Evolutionary conservation across 2,113 vertebrate genomes (phyloP), one percentile per base, ranked within the genome.

Genomic region (Henicopernis longicauda): DNA sequence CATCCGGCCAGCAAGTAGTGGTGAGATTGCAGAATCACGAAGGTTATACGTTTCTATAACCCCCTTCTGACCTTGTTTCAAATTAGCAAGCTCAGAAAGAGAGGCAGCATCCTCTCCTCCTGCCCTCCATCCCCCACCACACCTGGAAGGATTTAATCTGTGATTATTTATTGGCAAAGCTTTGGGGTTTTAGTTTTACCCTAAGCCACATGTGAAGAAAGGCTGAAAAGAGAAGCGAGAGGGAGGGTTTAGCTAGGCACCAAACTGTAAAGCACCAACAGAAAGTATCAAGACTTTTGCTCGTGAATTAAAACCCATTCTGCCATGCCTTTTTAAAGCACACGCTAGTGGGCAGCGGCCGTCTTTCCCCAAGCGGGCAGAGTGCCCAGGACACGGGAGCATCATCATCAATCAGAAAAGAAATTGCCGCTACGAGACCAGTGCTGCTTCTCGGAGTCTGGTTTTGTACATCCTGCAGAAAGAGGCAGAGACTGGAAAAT

Each of bases 341-440:
- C 8, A 6, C 2, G 5, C 1, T 3, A 3, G 42, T 1, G 49
- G 65, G n/a, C 40, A 71, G 57, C 29, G 32, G 44, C 25, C 26
- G 67, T n/a, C 61, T 8, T 14, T 23, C 44, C 59, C 52, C 25
- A 6, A 4, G 40, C 18, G 13, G 45, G 61, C 55, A 11, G 45
- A 32, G 47, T 2, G 32, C 50, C 44, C 10, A 3, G 32, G 34
- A 42, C 34, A n/a, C 25, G 1, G 58, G 17, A 40, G 65, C 58
- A n/a, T 3, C 63, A 10, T 9, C 29, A 8, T n/a, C 31, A 54
- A 66, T 66, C 80, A 32, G 40, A 32, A 47, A 9, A 47, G 21
- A 31, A 54, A 40, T 20, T 9, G 10, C 16, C 26, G 16, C 29
- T 23, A 3, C 1, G 7, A 54, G 34, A 19, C 29, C 40, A 13